Evolutionary conservation across 1,140 invertebrate genomes (phyloP), one percentile per base, ranked within the genome.

Genomic region (Caenorhabditis briggsae): DNA sequence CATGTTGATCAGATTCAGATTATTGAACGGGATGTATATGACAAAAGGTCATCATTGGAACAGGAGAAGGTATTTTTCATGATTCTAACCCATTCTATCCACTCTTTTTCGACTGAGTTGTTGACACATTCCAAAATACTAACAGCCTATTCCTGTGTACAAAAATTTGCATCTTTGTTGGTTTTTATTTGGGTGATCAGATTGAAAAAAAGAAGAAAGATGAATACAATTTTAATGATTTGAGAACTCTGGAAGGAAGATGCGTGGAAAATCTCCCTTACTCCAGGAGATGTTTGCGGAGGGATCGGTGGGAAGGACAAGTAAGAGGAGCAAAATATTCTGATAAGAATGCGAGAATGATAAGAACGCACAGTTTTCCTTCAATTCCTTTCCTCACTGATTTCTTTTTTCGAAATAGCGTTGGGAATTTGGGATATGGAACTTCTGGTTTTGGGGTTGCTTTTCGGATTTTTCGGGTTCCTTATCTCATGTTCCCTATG

Each of bases 291-390:
- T 78, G 70, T 78, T 78, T 78, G 70, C 70, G 23, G 70, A 78
- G 70, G 70, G 70, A 78, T 78, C 70, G n/a, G 70, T 78, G 46
- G 70, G 70, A 78, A 78, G 70, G 70, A 78, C 70, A 78, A 78
- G 70, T 78, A 78, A 78, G 70, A 78, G 46, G 46, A 78, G 70
- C 46, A 48, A 53, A 78, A 53, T 53, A 53, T 53, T 14, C 18
- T 14, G 20, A 58, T 33, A 33, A 11, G 59, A 78, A 50, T 78
- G 70, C 50, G 14, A 43, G 70, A 78, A 78, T 61, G 59, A 78
- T 33, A 33, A 33, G 33, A 33, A 33, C n/a, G 41, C 43, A 74
- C 33, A 48, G 2, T 11, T 46, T 43, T 53, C 43, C 18, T n/a
- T 3, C 33, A 33, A 33, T 23, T 46, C 70, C 46, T 50, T 50